Evolutionary conservation across 2,797 vertebrate species (phyloP).

Genomic region (Diglossa cyanea): DNA sequence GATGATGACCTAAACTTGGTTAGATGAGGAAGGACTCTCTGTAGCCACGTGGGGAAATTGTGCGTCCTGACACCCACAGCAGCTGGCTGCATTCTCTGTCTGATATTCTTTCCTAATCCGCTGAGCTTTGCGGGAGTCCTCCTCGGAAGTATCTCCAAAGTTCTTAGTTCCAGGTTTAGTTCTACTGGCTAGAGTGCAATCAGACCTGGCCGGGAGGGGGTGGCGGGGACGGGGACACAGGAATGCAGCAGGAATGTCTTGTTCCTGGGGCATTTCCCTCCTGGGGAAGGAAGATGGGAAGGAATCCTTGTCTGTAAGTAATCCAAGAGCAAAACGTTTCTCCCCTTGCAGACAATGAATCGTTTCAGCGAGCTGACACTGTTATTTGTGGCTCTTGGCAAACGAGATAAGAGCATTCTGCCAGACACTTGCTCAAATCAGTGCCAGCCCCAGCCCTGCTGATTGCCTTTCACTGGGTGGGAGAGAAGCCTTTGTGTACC

Average conservation of each 20-base stretch:
- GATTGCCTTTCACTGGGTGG: conserved; percentile 14
- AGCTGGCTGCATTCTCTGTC: neutral
- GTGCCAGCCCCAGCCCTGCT: conserved; percentile 33
- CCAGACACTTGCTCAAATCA: conserved; percentile 51
- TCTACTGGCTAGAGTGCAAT: neutral
- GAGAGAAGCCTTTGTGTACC: conserved; percentile 38
- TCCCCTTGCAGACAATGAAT: conserved; percentile 55
- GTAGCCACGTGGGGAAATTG: neutral
- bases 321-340: conserved; percentile 35
- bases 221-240: neutral
- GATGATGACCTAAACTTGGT: neutral
- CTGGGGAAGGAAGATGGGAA: conserved; percentile 44
- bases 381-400: conserved; percentile 59
- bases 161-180: neutral
- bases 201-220: neutral
- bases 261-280: conserved; percentile 57
- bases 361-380: conserved; percentile 42
- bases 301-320: conserved; percentile 17
- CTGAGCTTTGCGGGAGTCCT: neutral
- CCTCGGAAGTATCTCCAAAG: conserved; percentile 13
- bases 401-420: conserved; percentile 44
- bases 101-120: neutral
- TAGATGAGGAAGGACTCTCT: neutral
- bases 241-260: conserved; percentile 58
- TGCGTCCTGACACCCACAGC: neutral